These are phyloP conservation scores for Solen grandis DNA, from an alignment of 1,140 invertebrate species.

Conservation along the genomic window DNA sequence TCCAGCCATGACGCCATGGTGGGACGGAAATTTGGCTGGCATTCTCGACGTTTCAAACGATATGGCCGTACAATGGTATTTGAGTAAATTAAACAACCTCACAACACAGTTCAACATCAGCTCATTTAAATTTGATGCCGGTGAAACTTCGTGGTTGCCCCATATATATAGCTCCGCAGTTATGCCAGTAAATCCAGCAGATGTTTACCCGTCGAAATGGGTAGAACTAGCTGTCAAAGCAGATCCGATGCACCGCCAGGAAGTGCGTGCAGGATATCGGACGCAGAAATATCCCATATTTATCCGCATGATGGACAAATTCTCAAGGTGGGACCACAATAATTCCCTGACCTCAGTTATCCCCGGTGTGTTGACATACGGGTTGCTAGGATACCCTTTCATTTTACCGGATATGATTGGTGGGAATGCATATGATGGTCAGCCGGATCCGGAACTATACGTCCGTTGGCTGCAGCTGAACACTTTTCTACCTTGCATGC, in stretches of 20 bases:
- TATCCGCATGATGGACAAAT: slow-evolving; percentile 94
- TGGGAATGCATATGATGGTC: slow-evolving; percentile 87
- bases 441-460: slow-evolving; percentile 90
- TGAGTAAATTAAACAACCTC: slow-evolving; percentile 84
- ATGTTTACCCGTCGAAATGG: slow-evolving; percentile 75
- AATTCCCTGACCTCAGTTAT: slow-evolving; percentile 93
- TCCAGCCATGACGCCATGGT: slow-evolving; percentile 87
- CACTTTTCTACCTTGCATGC: slow-evolving; percentile 92
- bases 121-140: slow-evolving; percentile 96
- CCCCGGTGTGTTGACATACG: slow-evolving; percentile 90
- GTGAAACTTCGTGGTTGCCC: slow-evolving; percentile 93
- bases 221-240: slow-evolving; percentile 77
- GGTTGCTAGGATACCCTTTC: slow-evolving; percentile 91
- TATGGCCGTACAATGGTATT: slow-evolving; percentile 87
- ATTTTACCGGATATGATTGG: slow-evolving; percentile 97
- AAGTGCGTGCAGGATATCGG: slow-evolving; percentile 89
- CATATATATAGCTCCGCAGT: slow-evolving; percentile 51
- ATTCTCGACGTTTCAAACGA: slow-evolving; percentile 75
- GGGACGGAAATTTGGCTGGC: slow-evolving; percentile 87
- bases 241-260: slow-evolving; percentile 86
- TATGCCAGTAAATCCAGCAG: slow-evolving; percentile 44
- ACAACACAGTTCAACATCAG: slow-evolving; percentile 85
- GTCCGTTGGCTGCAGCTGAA: slow-evolving; percentile 94
- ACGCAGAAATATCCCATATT: slow-evolving; percentile 91
- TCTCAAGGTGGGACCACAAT: slow-evolving; percentile 88